phyloP scores from a whole-genome alignment of 2,113 vertebrate genomes.

The Stomatorhinus ivindoensis region DNA sequence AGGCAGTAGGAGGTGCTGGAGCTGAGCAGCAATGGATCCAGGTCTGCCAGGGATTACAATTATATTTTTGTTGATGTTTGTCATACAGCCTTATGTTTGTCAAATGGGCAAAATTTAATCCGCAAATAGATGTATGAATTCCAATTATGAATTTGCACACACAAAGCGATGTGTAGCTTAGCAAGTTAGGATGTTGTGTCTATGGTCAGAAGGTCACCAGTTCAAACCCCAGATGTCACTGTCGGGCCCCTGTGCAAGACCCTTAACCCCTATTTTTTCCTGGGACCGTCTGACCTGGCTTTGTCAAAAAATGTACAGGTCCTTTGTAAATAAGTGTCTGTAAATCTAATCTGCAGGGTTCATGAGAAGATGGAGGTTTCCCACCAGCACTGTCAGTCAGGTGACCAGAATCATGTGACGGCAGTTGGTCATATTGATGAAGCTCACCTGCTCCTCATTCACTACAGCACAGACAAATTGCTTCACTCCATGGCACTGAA shows the following conservation, averaged over 20 bases:
- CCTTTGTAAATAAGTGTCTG: background rate
- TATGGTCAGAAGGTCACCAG: background rate
- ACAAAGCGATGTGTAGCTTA: background rate
- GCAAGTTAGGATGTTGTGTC: background rate
- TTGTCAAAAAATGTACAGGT: background rate
- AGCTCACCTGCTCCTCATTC: background rate
- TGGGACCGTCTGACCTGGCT: background rate
- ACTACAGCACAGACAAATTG: background rate
- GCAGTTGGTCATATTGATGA: background rate
- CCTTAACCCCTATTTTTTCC: background rate
- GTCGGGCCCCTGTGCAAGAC: background rate
- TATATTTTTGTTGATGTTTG: background rate
- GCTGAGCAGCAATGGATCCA: background rate
- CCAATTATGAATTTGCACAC: background rate
- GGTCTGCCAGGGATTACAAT: background rate
- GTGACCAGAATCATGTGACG: background rate
- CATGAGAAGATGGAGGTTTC: background rate
- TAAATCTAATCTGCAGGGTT: background rate
- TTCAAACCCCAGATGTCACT: background rate
- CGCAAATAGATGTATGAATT: background rate
- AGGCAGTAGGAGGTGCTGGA: background rate
- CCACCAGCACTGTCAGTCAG: background rate
- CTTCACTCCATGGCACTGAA: background rate
- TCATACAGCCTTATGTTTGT: background rate
- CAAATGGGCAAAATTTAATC: background rate